Percentiles rank a stretch among this genome's conserved stretches.
Evolutionary conservation across 2,113 vertebrate genomes (phyloP).

Genomic region (Aptenodytes forsteri): DNA sequence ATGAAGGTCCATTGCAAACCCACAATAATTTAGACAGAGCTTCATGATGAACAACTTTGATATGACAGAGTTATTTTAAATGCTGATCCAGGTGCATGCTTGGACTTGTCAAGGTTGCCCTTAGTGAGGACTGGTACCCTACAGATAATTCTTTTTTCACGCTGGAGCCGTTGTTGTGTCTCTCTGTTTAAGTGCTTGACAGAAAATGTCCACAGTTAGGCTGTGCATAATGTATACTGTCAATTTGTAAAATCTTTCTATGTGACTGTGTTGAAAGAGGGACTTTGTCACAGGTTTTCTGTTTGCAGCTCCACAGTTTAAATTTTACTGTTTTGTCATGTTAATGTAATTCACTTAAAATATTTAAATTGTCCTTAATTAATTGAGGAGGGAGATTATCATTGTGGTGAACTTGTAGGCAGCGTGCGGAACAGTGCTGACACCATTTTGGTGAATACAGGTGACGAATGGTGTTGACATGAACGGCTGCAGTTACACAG

Average conservation of each 20-base stretch:
- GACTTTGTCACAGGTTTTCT: conserved; percentile 33
- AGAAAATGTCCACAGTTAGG: conserved; percentile 52
- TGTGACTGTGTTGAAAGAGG: conserved; percentile 14
- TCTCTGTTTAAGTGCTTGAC: conserved; percentile 51
- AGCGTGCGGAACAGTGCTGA: background rate
- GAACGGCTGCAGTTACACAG: conserved; percentile 53
- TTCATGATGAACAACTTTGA: background rate
- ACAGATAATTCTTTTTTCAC: conserved; percentile 59
- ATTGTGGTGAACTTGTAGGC: conserved; percentile 14
- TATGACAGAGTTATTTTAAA: conserved; percentile 51
- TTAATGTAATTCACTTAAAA: conserved; percentile 59
- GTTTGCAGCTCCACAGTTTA: background rate
- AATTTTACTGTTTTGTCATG: conserved; percentile 48
- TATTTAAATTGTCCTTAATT: conserved; percentile 60
- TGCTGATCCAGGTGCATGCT: conserved; percentile 48
- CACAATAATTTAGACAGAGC: conserved; percentile 29
- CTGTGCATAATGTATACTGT: conserved; percentile 32
- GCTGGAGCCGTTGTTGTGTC: conserved; percentile 52
- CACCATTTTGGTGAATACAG: conserved; percentile 54
- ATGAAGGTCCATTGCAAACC: conserved; percentile 46
- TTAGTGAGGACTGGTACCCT: conserved; percentile 33
- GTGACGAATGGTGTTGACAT: conserved; percentile 67
- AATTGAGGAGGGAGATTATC: conserved; percentile 36
- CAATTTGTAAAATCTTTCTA: conserved; percentile 22
- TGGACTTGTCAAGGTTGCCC: conserved; percentile 48